Conservation (phyloP, 2,113 vertebrate species). For the Hippotragus niger region DNA sequence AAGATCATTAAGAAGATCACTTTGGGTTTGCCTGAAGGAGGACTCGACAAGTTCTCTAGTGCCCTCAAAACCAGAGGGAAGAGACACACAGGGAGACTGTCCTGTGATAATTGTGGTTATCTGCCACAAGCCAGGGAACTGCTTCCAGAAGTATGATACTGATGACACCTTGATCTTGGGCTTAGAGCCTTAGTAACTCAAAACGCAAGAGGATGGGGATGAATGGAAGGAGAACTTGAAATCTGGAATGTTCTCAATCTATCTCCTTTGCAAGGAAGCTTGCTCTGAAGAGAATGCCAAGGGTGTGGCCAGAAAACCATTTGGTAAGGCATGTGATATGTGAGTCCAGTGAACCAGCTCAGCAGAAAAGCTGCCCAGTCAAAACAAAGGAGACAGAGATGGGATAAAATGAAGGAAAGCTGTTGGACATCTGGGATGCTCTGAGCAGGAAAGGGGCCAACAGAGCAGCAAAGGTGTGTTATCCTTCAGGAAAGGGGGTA, state of each 20-base stretch:
- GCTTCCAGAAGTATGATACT: neutral
- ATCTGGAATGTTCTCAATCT: neutral
- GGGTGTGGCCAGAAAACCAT: neutral
- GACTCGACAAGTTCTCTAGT: neutral
- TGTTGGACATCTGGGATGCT: neutral
- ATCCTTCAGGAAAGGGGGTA: neutral
- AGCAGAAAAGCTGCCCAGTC: neutral
- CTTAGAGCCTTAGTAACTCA: neutral
- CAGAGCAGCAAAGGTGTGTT: neutral
- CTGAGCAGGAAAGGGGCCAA: neutral
- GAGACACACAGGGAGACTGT: neutral
- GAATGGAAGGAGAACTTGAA: neutral
- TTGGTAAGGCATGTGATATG: neutral
- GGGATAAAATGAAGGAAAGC: neutral
- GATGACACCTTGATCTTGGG: neutral
- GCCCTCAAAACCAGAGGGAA: neutral
- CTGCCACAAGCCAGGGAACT: neutral
- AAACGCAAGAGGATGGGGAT: neutral
- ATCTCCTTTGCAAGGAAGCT: neutral
- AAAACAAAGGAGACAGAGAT: neutral
- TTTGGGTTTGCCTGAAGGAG: neutral
- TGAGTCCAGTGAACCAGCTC: neutral
- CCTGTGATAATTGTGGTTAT: neutral
- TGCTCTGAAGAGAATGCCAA: neutral
- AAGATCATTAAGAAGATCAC: neutral